Base-by-base conservation (phyloP, 2,113 vertebrate species). In the Burhinus oedicnemus region DNA sequence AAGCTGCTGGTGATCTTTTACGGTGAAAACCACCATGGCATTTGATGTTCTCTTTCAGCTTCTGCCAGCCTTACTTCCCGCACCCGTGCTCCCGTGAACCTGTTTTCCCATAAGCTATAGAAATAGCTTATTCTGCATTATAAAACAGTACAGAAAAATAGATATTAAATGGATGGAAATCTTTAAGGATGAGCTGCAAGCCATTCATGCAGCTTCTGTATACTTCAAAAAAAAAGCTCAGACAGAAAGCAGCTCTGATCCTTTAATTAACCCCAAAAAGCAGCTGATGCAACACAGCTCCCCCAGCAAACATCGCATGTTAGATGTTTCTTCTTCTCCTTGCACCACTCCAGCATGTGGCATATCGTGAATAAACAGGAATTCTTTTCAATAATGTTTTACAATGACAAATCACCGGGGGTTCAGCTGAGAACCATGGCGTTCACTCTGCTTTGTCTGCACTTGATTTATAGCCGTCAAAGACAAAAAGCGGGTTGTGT, bases 31-130 rank as follows among this genome's bases (percentile, higher is more conserved):
- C 47, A 19, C 29, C 0, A 0, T 7, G 42, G 32, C 19, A 44
- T 40, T 51, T 22, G 36, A 51, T 44, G 42, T 22, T 83, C 66
- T 78, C 19, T 54, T 78, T 49, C 60, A 51, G 79, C 52, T 51
- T 57, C 88, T 51, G 47, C 45, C 65, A 38, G 13, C 45, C 32
- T 44, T 7, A 22, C 21, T 61, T 54, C 82, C 49, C 16, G 0
- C 1, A 1, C 13, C 38, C 1, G 1, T 29, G 30, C 19, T 54
- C 52, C 40, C 6, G 0, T 0, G 0, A 42, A 49, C 16, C 12
- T 49, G 30, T 66, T 87, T 58, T 42, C 51, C 44, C 64, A 42
- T 8, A 3, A 60, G 21, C 52, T 34, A 11, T 14, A 40, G 51
- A 72, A 83, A 36, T 2, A 60, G 9, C 40, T 75, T 32, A 34